Evolutionary conservation across 1,140 invertebrate species (phyloP).

Genomic region (Brachionus rotundiformis): DNA sequence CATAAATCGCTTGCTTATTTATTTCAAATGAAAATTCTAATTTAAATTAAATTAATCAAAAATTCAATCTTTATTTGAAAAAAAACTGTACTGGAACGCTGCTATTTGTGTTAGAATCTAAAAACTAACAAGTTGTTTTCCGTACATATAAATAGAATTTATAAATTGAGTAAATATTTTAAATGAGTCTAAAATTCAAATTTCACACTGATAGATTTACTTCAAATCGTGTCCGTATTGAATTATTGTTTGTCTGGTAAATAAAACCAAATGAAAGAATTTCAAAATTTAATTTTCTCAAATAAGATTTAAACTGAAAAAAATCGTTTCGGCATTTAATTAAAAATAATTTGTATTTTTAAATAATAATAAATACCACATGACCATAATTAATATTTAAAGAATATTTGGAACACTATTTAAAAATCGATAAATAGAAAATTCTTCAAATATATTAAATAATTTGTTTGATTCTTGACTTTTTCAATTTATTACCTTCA

Average conservation of each 20-base stretch:
- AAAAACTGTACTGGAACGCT: neutral
- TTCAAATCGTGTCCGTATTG: constrained; percentile 1
- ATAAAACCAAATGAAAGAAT: neutral
- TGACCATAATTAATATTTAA: neutral
- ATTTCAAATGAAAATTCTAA: constrained; percentile 11
- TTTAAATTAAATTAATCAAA: constrained; percentile 23
- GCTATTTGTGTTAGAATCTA: constrained; percentile 26
- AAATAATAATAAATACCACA: constrained; percentile 4
- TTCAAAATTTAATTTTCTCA: constrained; percentile 11
- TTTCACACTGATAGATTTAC: constrained; percentile 31
- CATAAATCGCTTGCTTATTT: neutral
- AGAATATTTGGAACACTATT: neutral
- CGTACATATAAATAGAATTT: neutral
- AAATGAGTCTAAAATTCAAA: neutral
- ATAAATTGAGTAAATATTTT: constrained; percentile 39
- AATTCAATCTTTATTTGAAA: neutral
- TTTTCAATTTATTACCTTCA: neutral
- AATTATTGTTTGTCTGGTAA: constrained; percentile 31
- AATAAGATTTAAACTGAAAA: neutral
- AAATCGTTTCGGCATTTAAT: constrained; percentile 6
- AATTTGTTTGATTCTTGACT: neutral
- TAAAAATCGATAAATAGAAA: neutral
- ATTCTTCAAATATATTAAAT: neutral
- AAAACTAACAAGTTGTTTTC: constrained; percentile 16
- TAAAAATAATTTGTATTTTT: neutral